phyloP scores from a whole-genome alignment of 2,888 invertebrate species.

The Dexiosoma caninum region DNA sequence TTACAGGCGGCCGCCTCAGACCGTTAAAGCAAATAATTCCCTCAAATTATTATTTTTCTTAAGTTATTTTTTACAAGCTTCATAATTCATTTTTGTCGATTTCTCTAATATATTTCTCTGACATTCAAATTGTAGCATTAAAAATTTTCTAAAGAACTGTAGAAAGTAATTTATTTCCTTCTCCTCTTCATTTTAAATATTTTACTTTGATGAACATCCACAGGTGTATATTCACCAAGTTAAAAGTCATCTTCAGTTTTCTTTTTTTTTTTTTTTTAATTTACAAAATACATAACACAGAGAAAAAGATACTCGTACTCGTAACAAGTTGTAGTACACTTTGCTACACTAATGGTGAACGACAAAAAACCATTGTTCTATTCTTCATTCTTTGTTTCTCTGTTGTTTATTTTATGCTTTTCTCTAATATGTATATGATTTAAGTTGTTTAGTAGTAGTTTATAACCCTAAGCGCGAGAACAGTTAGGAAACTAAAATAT shows the following conservation, averaged over 20 bases:
- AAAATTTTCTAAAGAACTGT: constrained; percentile 26
- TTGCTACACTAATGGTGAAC: constrained; percentile 8
- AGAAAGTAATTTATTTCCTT: background rate
- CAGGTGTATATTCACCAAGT: constrained; percentile 28
- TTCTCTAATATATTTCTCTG: background rate
- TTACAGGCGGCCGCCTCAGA: background rate
- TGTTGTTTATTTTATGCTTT: constrained; percentile 18
- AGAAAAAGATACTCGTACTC: background rate
- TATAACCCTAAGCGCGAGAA: constrained; percentile 51
- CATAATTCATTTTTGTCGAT: background rate
- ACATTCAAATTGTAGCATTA: background rate
- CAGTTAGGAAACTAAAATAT: constrained; percentile 44
- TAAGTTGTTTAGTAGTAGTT: constrained; percentile 7
- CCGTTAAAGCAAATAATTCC: background rate
- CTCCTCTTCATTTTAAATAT: background rate
- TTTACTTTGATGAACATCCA: background rate
- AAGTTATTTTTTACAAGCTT: constrained; percentile 3
- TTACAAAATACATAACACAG: background rate
- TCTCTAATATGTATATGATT: constrained; percentile 20
- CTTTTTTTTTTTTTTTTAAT: constrained; percentile 12
- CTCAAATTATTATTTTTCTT: background rate
- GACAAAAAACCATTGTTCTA: constrained; percentile 34
- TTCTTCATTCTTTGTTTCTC: constrained; percentile 11
- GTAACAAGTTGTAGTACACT: constrained; percentile 1
- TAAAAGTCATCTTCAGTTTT: constrained; percentile 39